Conservation (phyloP, 2,888 invertebrate genomes). For the Geotrupes spiniger region DNA sequence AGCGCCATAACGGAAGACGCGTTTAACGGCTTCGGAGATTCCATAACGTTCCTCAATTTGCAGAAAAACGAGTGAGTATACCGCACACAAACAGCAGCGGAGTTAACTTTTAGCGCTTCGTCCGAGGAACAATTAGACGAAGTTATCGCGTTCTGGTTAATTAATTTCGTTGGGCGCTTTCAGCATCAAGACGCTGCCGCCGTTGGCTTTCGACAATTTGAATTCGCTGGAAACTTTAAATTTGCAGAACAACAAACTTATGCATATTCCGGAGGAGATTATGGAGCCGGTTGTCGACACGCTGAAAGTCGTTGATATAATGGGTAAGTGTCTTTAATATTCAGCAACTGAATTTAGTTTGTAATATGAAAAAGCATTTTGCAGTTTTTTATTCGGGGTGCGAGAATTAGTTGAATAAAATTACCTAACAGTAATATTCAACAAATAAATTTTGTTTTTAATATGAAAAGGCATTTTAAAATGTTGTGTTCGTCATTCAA, state of each 20-base stretch:
- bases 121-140: neutral
- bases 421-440: too few relatives aligned
- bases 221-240: constrained; percentile 87
- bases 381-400: neutral
- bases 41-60: constrained; percentile 87
- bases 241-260: constrained; percentile 83
- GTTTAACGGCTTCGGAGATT: constrained; percentile 84
- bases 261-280: constrained; percentile 79
- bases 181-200: constrained; percentile 80
- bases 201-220: constrained; percentile 82
- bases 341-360: constrained; percentile 3
- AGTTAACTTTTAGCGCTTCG: neutral
- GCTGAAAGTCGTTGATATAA: constrained; percentile 80
- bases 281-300: constrained; percentile 88
- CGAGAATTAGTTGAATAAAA: too few relatives aligned
- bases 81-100: neutral
- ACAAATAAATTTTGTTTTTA: too few relatives aligned
- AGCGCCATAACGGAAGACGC: constrained; percentile 80
- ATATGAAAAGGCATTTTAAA: too few relatives aligned
- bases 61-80: constrained; percentile 84
- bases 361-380: neutral
- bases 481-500: too few relatives aligned
- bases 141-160: too few relatives aligned
- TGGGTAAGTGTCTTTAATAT: constrained; percentile 61
- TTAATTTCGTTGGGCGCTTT: constrained; percentile 28